Base-by-base conservation (phyloP, 2,113 vertebrate genomes). In the Tragelaphus scriptus region DNA sequence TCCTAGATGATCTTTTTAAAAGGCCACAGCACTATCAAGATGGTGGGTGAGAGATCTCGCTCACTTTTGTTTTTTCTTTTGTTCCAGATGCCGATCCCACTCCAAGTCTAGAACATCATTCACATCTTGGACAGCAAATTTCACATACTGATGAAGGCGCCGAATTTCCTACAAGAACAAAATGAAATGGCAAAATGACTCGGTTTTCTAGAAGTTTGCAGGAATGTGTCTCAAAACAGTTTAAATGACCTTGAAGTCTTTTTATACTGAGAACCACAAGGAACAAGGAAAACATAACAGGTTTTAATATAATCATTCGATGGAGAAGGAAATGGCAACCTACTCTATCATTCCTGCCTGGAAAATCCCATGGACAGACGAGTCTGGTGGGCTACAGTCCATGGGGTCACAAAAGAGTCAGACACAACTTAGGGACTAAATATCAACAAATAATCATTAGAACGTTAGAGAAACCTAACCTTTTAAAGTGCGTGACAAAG, bases 41-140 rank as follows among this genome's bases (percentile, higher is more conserved):
- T 0, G 2, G 63, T n/a, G 26, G 17, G 4, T 0, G 25, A 17
- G 21, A 77, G 28, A 8, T 1, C 14, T 6, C 0, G 59, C 99
- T 98, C 94, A 99, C 99, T 99, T 99, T 84, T 99, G 99, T 71
- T 99, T 99, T 81, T 98, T 99, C 97, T 99, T 99, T 97, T 99
- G 99, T 81, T 99, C 99, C 98, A 99, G 97, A 94, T 99, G 99
- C 75, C 99, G 99, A 85, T 99, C 99, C 99, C 99, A 99, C 94
- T 99, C 99, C 96, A 99, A 97, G 98, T 99, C 99, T 92, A 99
- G 97, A 19, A 99, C 99, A 0, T 99, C 99, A 23, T 99, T 99
- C 90, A 99, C 99, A 47, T 99, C 99, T 97, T 99, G 99, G 90
- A 99, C 99, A 21, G 99, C 99, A 98, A 99, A 99, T 87, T 99